Evolutionary conservation across 2,113 vertebrate species (phyloP), one percentile per base, ranked within the genome.

Genomic region (Candoia aspera): DNA sequence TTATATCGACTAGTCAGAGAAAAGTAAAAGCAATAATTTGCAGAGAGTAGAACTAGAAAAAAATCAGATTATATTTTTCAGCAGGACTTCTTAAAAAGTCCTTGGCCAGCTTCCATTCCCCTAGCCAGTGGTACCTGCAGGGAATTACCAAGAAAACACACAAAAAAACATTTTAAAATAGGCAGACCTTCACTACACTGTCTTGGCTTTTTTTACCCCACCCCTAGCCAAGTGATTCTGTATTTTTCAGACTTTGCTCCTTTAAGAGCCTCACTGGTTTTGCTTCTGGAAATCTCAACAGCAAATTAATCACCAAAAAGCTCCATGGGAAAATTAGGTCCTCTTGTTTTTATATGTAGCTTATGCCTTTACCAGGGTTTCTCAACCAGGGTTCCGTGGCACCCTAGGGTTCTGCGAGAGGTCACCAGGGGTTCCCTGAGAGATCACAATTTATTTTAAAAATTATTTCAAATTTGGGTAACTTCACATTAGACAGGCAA

Each of bases 41-140:
- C 42, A 1, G 0, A 84, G 8, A 33, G 2, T 6, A 1, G 0
- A 21, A 29, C 58, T 60, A 15, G 23, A 11, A 46, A 19, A 57
- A 83, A 58, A 58, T 58, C 60, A 53, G 33, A 5, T 1, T 26
- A 89, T 1, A n/a, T 19, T 73, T 89, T 90, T 57, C n/a, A 90
- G 9, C 12, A 8, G 73, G 68, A 46, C 13, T 53, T 84, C 42
- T 29, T 84, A 59, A 90, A 84, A 60, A 58, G 57, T 68, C 23
- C 79, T n/a, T 59, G 46, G n/a, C 68, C 55, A 29, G 73, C 33
- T 23, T 90, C 21, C 37, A 60, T 6, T 84, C 84, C 46, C 90
- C 59, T 55, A 84, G 55, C 24, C 55, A 90, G 21, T 79, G 46
- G 55, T 58, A 84, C 58, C 73, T 59, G 89, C 57, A 46, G 8